Conservation (phyloP, 2,888 invertebrate species). For the Drosophila crucigera region DNA sequence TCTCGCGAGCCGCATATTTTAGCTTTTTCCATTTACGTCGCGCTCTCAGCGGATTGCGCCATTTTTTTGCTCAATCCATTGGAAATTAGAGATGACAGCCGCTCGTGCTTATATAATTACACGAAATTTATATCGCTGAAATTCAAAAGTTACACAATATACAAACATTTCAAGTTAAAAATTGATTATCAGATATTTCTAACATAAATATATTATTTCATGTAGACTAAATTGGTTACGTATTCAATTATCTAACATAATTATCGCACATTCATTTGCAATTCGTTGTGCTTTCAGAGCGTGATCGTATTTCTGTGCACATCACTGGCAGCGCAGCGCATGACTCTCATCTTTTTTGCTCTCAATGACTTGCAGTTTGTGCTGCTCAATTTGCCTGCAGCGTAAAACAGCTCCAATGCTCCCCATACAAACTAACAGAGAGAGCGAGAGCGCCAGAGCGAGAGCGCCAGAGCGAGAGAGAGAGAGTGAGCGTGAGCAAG, state of each 20-base stretch:
- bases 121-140: background rate
- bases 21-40: constrained; percentile 68
- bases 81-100: constrained; percentile 40
- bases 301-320: constrained; percentile 14
- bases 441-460: background rate
- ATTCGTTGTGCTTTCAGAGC: background rate
- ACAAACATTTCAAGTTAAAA: background rate
- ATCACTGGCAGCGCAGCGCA: constrained; percentile 40
- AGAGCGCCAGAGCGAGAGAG: constrained; percentile 9
- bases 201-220: background rate
- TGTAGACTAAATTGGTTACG: background rate
- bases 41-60: constrained; percentile 72
- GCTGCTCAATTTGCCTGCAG: constrained; percentile 73
- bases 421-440: constrained; percentile 41
- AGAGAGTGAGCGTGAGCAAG: constrained; percentile 19
- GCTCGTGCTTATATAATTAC: constrained; percentile 1
- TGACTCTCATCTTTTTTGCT: constrained; percentile 72
- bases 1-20: constrained; percentile 70
- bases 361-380: constrained; percentile 79
- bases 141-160: background rate
- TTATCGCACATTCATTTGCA: constrained; percentile 1
- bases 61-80: constrained; percentile 61
- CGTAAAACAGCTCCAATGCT: constrained; percentile 68
- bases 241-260: background rate
- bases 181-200: background rate